Percentiles rank a stretch among this genome's conserved stretches.
Conservation (phyloP, 2,888 invertebrate species). For the Plebejus argus region DNA sequence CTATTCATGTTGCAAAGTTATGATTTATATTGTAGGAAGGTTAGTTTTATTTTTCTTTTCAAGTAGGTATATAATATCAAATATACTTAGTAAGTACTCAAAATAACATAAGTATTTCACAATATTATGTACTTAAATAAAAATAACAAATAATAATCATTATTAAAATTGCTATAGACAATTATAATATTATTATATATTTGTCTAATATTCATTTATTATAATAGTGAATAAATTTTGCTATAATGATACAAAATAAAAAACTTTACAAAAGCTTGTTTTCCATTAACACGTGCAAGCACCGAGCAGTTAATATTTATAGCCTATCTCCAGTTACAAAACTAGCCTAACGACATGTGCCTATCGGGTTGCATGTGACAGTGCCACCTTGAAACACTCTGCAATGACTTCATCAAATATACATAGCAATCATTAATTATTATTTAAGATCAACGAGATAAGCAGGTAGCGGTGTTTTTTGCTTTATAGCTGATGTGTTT, state of each 20-base stretch:
- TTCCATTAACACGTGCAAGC: neutral
- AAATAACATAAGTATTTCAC: neutral
- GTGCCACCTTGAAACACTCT: slow-evolving; percentile 36
- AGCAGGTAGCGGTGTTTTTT: slow-evolving; percentile 31
- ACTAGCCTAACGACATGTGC: slow-evolving; percentile 23
- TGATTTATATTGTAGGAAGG: neutral
- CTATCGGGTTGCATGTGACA: slow-evolving; percentile 36
- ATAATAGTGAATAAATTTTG: too few species aligned
- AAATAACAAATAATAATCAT: too few species aligned
- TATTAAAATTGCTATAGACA: neutral
- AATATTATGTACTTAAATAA: too few species aligned
- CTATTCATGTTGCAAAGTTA: neutral
- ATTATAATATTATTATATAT: neutral
- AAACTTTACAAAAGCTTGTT: neutral
- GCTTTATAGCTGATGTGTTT: slow-evolving; percentile 19
- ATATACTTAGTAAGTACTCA: too few species aligned
- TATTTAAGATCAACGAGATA: slow-evolving; percentile 12
- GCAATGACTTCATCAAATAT: slow-evolving; percentile 36
- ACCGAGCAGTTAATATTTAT: slow-evolving; percentile 1
- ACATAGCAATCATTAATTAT: slow-evolving; percentile 17
- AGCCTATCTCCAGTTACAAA: slow-evolving; percentile 24
- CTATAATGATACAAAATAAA: neutral
- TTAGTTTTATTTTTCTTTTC: neutral
- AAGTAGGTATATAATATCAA: neutral
- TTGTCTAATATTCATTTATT: too few species aligned